Evolutionary conservation across 2,113 vertebrate species (phyloP).

Genomic region (Lonchura striata): DNA sequence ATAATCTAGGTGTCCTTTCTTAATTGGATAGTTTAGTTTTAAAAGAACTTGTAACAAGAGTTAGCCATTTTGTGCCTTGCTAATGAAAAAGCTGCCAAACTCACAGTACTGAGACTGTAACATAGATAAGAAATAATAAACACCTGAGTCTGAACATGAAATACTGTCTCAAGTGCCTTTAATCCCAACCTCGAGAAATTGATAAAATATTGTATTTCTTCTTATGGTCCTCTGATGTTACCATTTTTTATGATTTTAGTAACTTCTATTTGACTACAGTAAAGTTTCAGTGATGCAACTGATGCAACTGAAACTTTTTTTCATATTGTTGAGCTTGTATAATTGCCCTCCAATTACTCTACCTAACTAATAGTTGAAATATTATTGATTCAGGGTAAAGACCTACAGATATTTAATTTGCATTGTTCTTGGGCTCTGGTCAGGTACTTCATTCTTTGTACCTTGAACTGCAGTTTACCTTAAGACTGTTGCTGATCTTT

Average conservation of each 20-base stretch:
- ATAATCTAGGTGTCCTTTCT: no score
- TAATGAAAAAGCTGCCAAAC: no score
- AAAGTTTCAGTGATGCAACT: neutral
- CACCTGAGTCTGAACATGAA: no score
- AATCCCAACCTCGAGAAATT: no score
- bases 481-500: neutral
- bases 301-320: neutral
- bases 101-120: no score
- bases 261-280: neutral
- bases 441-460: neutral
- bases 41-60: no score
- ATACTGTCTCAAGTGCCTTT: no score
- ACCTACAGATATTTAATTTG: neutral
- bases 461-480: neutral
- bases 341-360: neutral
- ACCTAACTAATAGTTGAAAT: neutral
- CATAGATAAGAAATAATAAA: no score
- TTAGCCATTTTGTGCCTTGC: no score
- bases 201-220: neutral
- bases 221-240: neutral
- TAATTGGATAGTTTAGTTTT: no score
- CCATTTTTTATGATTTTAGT: neutral
- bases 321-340: neutral
- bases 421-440: rapidly evolving
- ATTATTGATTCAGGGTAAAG: neutral